A percentile compares a stretch with the other conserved stretches of the same genome.
These are phyloP conservation scores for Heliconius erato DNA, from an alignment of 2,888 invertebrate species.

Conservation along the genomic window DNA sequence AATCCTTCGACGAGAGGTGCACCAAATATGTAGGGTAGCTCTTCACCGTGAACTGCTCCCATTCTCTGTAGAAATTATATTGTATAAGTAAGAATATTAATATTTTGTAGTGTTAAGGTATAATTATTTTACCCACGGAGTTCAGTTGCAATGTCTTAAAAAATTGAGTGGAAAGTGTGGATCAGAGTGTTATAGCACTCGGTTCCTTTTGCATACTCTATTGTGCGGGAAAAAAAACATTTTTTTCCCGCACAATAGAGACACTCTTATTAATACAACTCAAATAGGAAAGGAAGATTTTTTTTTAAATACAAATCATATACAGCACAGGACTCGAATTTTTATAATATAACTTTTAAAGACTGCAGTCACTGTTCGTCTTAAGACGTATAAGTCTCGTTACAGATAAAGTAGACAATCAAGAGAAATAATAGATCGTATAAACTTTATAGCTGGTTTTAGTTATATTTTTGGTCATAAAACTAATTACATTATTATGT, in stretches of 20 bases:
- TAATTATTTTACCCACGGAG: too few relatives aligned
- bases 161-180: too few relatives aligned
- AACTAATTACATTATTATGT: too few relatives aligned
- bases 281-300: neutral
- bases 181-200: neutral
- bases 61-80: conserved; percentile 86
- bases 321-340: neutral
- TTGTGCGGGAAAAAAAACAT: neutral
- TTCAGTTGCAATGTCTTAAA: too few relatives aligned
- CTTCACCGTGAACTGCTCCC: conserved; percentile 97
- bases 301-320: neutral
- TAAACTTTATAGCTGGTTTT: conserved; percentile 1
- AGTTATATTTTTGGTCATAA: neutral
- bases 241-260: too few relatives aligned
- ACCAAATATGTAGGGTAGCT: conserved; percentile 95
- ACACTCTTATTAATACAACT: neutral
- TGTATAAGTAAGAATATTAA: neutral
- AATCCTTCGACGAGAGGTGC: conserved; percentile 94
- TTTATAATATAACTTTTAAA: neutral
- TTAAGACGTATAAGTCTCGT: neutral
- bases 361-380: neutral
- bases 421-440: neutral
- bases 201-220: neutral
- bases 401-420: neutral
- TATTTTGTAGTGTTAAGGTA: neutral